phyloP scores from a whole-genome alignment of 2,113 vertebrate species.

The Rhipidura dahli region DNA sequence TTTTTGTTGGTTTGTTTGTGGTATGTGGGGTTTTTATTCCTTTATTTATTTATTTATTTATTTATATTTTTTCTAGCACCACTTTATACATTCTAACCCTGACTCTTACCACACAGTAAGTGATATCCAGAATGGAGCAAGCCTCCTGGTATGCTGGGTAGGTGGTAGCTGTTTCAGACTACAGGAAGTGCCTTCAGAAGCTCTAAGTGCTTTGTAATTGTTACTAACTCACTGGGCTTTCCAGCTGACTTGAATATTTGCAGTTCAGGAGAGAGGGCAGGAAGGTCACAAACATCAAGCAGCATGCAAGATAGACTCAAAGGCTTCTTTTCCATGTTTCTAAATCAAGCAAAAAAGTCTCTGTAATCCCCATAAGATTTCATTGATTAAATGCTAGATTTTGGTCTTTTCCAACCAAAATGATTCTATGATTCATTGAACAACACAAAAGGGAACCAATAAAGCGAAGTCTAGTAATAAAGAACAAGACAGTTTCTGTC shows the following conservation, averaged over 20 bases:
- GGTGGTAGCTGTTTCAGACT: constrained; percentile 20
- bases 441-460: background rate
- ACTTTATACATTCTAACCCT: background rate
- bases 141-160: background rate
- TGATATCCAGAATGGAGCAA: background rate
- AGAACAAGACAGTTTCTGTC: background rate
- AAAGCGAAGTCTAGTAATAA: background rate
- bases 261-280: background rate
- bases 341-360: background rate
- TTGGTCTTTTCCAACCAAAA: background rate
- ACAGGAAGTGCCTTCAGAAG: background rate
- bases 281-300: background rate
- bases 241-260: background rate
- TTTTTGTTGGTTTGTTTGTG: background rate
- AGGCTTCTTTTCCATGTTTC: background rate
- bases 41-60: too few relatives aligned
- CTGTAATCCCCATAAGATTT: background rate
- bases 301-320: background rate
- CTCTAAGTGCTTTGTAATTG: background rate
- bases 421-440: background rate
- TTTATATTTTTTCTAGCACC: background rate
- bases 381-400: background rate
- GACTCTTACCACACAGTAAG: background rate
- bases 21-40: background rate
- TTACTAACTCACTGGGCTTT: background rate